These are phyloP conservation scores for Oncorhynchus tshawytscha DNA, from an alignment of 2,113 vertebrate genomes.

Conservation along the genomic window DNA sequence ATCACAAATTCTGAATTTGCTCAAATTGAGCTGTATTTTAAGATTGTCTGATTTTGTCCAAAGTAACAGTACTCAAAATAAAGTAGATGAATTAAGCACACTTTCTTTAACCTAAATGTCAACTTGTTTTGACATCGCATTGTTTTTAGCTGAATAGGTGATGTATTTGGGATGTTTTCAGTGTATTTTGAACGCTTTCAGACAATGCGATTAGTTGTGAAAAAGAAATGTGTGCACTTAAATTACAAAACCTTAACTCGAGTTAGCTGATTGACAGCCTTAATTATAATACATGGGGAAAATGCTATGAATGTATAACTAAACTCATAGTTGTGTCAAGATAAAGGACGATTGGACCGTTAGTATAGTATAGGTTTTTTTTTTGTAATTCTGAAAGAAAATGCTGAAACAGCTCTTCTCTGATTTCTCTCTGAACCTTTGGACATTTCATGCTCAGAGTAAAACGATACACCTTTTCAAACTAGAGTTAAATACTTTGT, in stretches of 20 bases:
- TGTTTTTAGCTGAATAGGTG: too few relatives aligned
- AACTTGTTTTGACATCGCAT: too few relatives aligned
- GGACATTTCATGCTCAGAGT: constrained; percentile 1
- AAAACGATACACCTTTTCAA: constrained; percentile 1
- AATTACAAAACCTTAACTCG: background rate
- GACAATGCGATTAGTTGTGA: too few relatives aligned
- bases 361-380: background rate
- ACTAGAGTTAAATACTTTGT: background rate
- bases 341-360: constrained; percentile 22
- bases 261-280: constrained; percentile 9
- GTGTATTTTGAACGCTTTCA: too few relatives aligned
- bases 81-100: too few relatives aligned
- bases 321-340: constrained; percentile 17
- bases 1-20: too few relatives aligned
- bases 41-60: too few relatives aligned
- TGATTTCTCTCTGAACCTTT: constrained; percentile 10
- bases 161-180: too few relatives aligned
- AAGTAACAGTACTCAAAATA: too few relatives aligned
- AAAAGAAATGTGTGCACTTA: too few relatives aligned
- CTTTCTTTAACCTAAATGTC: too few relatives aligned
- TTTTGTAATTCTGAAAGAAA: background rate
- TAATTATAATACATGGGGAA: constrained; percentile 3
- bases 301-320: constrained; percentile 1
- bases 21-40: too few relatives aligned
- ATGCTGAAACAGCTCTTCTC: background rate